Percentiles rank a stretch among this genome's conserved stretches.
Evolutionary conservation across 2,113 vertebrate genomes (phyloP).

Genomic region (Pangasianodon gigas): DNA sequence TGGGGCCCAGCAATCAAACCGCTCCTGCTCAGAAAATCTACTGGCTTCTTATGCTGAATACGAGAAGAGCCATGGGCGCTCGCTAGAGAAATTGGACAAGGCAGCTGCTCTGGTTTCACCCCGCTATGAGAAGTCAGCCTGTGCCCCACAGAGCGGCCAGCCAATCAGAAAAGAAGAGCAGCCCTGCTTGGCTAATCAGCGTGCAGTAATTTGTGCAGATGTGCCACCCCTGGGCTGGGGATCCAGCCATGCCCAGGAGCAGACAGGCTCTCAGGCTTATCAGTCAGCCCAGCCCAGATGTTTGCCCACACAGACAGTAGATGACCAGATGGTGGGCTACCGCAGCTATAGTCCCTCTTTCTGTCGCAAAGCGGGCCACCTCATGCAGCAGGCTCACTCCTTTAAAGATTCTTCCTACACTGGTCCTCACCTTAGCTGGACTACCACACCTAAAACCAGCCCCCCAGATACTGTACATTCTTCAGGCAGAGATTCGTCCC

Average conservation of each 20-base stretch:
- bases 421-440: constrained; percentile 71
- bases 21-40: constrained; percentile 81
- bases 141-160: constrained; percentile 50
- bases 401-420: constrained; percentile 80
- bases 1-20: constrained; percentile 53
- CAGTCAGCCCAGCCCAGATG: constrained; percentile 58
- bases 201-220: constrained; percentile 1
- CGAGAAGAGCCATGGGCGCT: constrained; percentile 75
- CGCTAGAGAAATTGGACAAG: constrained; percentile 81
- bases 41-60: constrained; percentile 74
- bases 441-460: constrained; percentile 53
- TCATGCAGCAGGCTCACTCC: constrained; percentile 83
- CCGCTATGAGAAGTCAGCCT: constrained; percentile 58
- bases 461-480: constrained; percentile 51
- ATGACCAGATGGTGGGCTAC: constrained; percentile 79
- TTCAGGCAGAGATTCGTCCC: constrained; percentile 47
- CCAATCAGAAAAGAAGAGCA: constrained; percentile 48
- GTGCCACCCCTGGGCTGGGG: constrained; percentile 30
- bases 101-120: constrained; percentile 71
- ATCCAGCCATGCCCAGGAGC: constrained; percentile 56
- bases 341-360: constrained; percentile 87
- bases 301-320: constrained; percentile 72
- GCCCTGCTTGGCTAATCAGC: constrained; percentile 29
- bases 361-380: constrained; percentile 78
- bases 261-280: constrained; percentile 45